Conservation (phyloP, 2,797 vertebrate genomes). For the Chromobotia macracanthus region DNA sequence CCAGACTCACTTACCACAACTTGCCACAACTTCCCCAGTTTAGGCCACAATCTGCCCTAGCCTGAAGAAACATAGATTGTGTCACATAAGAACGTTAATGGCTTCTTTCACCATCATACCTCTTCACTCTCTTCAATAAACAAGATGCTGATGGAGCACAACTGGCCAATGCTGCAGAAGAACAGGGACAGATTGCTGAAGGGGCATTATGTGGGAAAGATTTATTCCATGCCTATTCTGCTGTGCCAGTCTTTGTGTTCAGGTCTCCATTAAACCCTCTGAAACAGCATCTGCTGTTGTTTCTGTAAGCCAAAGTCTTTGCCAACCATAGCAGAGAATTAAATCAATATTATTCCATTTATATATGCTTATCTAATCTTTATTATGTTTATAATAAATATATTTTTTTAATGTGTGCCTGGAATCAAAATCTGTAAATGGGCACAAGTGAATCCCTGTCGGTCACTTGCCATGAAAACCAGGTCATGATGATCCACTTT, state of each 20-base stretch:
- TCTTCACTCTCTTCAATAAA: not conserved
- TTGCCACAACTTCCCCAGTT: too few relatives aligned
- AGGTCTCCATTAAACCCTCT: conserved; percentile 32
- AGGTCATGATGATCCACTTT: conserved; percentile 11
- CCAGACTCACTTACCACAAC: too few relatives aligned
- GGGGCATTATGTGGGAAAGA: conserved; percentile 28
- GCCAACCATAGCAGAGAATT: conserved; percentile 6
- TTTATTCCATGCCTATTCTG: conserved; percentile 17
- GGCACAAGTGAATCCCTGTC: not conserved
- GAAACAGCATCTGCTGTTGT: not conserved
- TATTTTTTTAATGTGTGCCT: not conserved
- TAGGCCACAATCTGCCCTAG: not conserved
- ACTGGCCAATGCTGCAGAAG: conserved; percentile 25
- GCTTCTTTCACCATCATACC: not conserved
- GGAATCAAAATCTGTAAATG: conserved; percentile 2
- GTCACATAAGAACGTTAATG: not conserved
- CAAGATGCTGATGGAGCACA: conserved; percentile 23
- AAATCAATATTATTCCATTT: conserved; percentile 13
- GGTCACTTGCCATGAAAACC: not conserved
- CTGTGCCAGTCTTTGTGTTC: conserved; percentile 36
- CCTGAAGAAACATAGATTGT: not conserved
- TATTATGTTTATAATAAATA: conserved; percentile 7
- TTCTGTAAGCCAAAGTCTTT: conserved; percentile 6
- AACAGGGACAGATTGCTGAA: conserved; percentile 42
- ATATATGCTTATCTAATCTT: not conserved